Base-by-base conservation (phyloP, 2,888 invertebrate species). In the Hydropsyche betteni region DNA sequence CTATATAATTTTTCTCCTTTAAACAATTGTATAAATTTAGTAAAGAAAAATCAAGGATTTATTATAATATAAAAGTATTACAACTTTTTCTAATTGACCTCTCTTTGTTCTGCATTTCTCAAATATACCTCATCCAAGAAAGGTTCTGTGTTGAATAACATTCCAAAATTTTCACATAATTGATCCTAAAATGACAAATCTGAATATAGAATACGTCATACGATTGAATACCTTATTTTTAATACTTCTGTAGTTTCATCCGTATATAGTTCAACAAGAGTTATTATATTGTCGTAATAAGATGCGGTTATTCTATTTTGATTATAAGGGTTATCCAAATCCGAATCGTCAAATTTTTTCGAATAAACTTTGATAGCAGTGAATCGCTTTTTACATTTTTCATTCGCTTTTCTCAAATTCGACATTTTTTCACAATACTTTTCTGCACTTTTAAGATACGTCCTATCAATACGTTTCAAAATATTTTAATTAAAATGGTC, bases 341-440 rank as follows among this genome's bases (percentile, higher is more conserved):
- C 12, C 12, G 5, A 4, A 53, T 53, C 6, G 53, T 5, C 12
- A 53, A 53, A 12, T 53, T 53, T 6, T 12, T 12, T 53, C 5
- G 12, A 14, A 14, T 0, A 14, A 14, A 53, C 14, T 53, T 53
- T 53, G 12, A 6, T 12, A 5, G 53, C 53, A 1, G n/a, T n/a
- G 6, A 53, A 53, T 5, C 53, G 1, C 14, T 53, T 53, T 12
- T n/a, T 10, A 5, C 14, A 14, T 53, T 53, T 53, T 12, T 53
- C n/a, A n/a, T 53, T 14, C 10, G 53, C 5, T 7, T 14, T 14
- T 14, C 14, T 53, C 14, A 53, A 53, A 14, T 53, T 53, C 5
- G 53, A n/a, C 53, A 53, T 53, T 53, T 53, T 53, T 53, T 53
- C 53, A 12, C 53, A 53, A 12, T 53, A 53, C 12, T 10, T 53